Conservation (phyloP, 1,140 invertebrate species). For the Aphis craccivora region DNA sequence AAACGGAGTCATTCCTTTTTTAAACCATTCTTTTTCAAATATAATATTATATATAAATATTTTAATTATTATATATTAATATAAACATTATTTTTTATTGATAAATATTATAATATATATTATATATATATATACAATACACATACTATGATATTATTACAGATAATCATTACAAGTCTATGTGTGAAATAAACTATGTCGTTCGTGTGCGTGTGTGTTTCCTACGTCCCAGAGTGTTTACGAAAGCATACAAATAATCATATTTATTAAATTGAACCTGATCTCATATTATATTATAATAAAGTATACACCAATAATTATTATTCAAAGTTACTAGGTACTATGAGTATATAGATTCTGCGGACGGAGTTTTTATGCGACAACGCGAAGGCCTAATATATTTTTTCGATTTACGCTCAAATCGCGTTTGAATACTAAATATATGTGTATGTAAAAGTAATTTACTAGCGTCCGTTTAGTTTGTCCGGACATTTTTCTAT, state of each 20-base stretch:
- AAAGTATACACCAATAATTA: not conserved
- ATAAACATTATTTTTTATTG: not conserved
- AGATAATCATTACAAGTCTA: not conserved
- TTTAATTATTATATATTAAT: not conserved
- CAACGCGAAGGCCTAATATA: not conserved
- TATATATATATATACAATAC: not conserved
- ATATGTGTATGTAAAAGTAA: not conserved
- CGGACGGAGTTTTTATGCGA: not conserved
- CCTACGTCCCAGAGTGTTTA: not conserved
- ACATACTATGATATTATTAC: not conserved
- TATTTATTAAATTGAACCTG: not conserved
- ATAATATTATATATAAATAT: not conserved
- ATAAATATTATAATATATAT: not conserved
- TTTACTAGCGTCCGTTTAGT: not conserved
- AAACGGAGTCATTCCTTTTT: not conserved
- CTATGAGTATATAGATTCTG: not conserved
- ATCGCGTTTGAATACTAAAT: not conserved
- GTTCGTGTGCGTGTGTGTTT: not conserved
- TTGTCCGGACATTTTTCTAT: not conserved
- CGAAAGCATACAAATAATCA: not conserved
- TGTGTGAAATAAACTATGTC: not conserved
- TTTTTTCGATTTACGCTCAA: conserved; percentile 1
- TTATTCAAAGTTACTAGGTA: not conserved
- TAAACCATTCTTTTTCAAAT: not conserved
- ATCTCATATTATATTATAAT: not conserved